Conservation (phyloP, 37 sponge, comb jelly and placozoan genomes). For the Beroe ovata region DNA sequence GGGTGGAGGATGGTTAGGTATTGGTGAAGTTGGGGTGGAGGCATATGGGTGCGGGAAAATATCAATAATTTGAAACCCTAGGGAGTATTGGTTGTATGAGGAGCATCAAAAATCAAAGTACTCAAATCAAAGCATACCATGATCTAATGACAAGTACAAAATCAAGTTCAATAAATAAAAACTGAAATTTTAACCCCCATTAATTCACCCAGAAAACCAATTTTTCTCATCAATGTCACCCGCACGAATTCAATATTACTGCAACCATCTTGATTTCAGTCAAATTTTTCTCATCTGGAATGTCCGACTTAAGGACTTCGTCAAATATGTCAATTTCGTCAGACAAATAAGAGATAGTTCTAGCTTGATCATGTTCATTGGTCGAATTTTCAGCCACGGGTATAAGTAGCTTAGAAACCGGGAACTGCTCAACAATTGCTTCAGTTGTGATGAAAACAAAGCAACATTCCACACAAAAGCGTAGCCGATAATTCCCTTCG, state of each 20-base stretch:
- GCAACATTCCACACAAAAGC: background rate
- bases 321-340: background rate
- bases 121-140: too few relatives aligned
- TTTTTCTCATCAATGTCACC: too few relatives aligned
- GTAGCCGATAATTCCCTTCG: background rate
- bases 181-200: too few relatives aligned
- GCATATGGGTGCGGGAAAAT: too few relatives aligned
- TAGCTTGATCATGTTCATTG: background rate
- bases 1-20: too few relatives aligned
- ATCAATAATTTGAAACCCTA: too few relatives aligned
- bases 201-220: too few relatives aligned
- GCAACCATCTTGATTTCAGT: background rate
- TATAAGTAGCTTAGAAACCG: conserved; percentile 1
- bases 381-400: background rate
- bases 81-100: too few relatives aligned
- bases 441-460: conserved; percentile 2
- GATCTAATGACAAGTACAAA: too few relatives aligned
- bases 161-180: too few relatives aligned
- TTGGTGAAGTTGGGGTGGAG: too few relatives aligned
- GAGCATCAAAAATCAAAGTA: too few relatives aligned
- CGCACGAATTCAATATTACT: background rate
- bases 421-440: background rate
- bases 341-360: background rate
- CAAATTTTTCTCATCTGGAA: background rate
- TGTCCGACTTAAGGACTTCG: background rate